Conservation (phyloP, 2,888 invertebrate genomes). For the Lomographa bimaculata region DNA sequence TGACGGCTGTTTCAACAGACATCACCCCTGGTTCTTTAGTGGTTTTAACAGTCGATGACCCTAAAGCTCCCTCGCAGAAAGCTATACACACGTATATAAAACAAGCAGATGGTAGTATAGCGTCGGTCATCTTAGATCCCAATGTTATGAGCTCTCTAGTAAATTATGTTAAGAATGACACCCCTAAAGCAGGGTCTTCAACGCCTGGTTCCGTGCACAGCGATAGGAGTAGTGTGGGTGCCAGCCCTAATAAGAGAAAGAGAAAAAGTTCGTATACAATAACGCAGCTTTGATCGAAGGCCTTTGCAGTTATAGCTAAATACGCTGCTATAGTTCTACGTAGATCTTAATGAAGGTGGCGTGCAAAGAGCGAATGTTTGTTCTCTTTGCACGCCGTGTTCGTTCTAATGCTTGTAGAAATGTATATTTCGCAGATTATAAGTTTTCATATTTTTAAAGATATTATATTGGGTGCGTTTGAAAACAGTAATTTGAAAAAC, state of each 20-base stretch:
- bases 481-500: too few relatives aligned
- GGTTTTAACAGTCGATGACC: constrained; percentile 69
- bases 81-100: constrained; percentile 75
- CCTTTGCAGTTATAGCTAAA: too few relatives aligned
- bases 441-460: too few relatives aligned
- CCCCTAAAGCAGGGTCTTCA: constrained; percentile 60
- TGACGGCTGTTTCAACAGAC: constrained; percentile 49
- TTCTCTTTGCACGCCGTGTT: too few relatives aligned
- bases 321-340: too few relatives aligned
- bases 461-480: too few relatives aligned
- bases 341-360: too few relatives aligned
- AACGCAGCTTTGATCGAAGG: constrained; percentile 55
- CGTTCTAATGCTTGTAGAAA: too few relatives aligned
- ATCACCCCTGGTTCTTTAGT: constrained; percentile 71
- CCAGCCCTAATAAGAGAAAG: constrained; percentile 50
- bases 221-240: constrained; percentile 43
- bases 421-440: too few relatives aligned
- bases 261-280: constrained; percentile 65
- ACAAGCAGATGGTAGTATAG: constrained; percentile 56
- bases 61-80: constrained; percentile 65
- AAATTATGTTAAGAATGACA: constrained; percentile 68
- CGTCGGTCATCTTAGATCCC: constrained; percentile 63
- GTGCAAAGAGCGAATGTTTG: too few relatives aligned
- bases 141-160: constrained; percentile 65
- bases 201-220: constrained; percentile 66